Evolutionary conservation across 23 tunicate genomes (phyloP), one percentile per base, ranked within the genome.

Genomic region (Trididemnum clinides): DNA sequence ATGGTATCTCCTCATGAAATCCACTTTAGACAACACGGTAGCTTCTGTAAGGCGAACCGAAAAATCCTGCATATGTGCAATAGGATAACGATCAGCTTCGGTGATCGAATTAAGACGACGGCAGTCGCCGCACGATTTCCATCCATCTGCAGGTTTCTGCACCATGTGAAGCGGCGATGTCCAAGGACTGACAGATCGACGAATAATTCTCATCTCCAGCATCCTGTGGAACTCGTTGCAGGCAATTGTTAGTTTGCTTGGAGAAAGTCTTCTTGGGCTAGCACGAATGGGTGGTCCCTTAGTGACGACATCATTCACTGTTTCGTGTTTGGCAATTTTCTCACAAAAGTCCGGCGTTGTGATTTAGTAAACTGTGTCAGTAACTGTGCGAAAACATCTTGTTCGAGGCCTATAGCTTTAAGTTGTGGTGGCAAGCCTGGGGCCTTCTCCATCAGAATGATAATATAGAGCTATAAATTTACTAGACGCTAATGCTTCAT

Each of bases 51-150:
- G 27, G 23, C 81, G 21, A 18, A 28, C 22, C 2, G 81, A 75
- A 75, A 75, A 39, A 39, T 75, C 66, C 4, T 75, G 81, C 4
- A 75, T 75, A 30, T 75, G 81, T 5, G 81, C 64, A 18, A 39
- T 39, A n/a, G 66, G 59, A 38, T 75, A 75, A 64, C 65, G 57
- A 23, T 75, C 81, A 3, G 81, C 64, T 18, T 2, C 33, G 3
- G 81, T 75, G 25, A 28, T 28, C 2, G 59, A 3, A 22, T 75
- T 26, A 7, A 70, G 76, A 29, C 19, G 39, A n/a, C 76, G 76
- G 18, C 28, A 75, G 81, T 75, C 81, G 7, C 27, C 59, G 28
- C 57, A 75, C 21, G 81, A 28, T 38, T 28, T 25, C 81, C 77
- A 70, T 12, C 77, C 77, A 4, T 4, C 77, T 12, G 39, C 27